Base-by-base conservation (phyloP, 2,888 invertebrate species). In the Tillus elongatus region DNA sequence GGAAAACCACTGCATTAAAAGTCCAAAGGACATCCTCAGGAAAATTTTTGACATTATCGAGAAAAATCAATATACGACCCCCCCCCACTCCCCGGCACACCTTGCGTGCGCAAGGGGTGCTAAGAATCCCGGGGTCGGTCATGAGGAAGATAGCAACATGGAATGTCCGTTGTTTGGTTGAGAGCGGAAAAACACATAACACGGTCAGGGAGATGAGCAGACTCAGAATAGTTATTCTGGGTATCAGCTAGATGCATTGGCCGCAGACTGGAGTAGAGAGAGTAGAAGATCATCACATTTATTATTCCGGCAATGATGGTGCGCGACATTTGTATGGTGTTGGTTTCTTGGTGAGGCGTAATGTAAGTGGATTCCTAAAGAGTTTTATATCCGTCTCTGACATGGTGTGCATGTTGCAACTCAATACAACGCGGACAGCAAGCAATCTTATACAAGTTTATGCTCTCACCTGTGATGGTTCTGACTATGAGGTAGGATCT, bases 231-330 rank as follows among this genome's bases (percentile, higher is more conserved):
- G n/a, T 8, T n/a, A n/a, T 19, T 19, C n/a, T 19, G 24, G 24
- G 24, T 19, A 19, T 19, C 24, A 19, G 24, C 24, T 6, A 19
- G 24, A 19, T 19, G 24, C 24, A n/a, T 8, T 19, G 24, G 24
- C 24, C 24, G 24, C 6, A 19, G 24, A 19, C 24, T 6, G 24
- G 24, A 19, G 24, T 19, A 19, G n/a, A 19, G 24, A 19, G 24
- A n/a, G 24, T 19, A n/a, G 24, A 19, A 19, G 24, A 19, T 19
- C 24, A 19, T 19, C n/a, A n/a, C n/a, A n/a, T n/a, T n/a, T n/a
- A n/a, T n/a, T n/a, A n/a, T n/a, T 19, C 24, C 24, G 24, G 24
- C 24, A 19, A 19, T 19, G 24, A 19, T 19, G n/a, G 24, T 19
- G 24, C 24, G 24, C 24, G 24, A 19, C 24, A 19, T n/a, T n/a